Percentiles rank a stretch among this genome's conserved stretches.
These are phyloP conservation scores for Scaptomyza flava DNA, from an alignment of 2,888 invertebrate genomes.

Conservation along the genomic window DNA sequence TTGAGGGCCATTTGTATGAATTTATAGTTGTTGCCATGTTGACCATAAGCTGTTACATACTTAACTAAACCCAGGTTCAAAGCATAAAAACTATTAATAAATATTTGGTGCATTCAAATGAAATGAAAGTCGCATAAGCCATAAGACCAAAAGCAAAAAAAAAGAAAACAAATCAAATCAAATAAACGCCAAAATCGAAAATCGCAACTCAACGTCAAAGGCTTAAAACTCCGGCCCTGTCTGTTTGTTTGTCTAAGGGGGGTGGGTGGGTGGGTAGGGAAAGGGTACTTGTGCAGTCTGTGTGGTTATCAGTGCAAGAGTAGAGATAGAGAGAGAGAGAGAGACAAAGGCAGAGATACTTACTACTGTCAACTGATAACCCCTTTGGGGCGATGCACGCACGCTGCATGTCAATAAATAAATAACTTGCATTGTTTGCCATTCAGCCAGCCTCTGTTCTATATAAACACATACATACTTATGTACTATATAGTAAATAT, in stretches of 20 bases:
- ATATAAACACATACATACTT: slow-evolving; percentile 29
- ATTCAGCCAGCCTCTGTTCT: slow-evolving; percentile 24
- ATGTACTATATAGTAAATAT: neutral
- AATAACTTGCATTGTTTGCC: slow-evolving; percentile 73
- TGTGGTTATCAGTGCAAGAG: slow-evolving; percentile 65
- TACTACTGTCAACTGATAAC: slow-evolving; percentile 70
- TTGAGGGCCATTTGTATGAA: slow-evolving; percentile 10
- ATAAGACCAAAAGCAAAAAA: slow-evolving; percentile 25
- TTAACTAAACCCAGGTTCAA: slow-evolving; percentile 58
- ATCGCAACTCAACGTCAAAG: slow-evolving; percentile 51
- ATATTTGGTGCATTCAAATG: slow-evolving; percentile 54
- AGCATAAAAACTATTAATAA: slow-evolving; percentile 37
- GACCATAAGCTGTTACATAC: slow-evolving; percentile 56
- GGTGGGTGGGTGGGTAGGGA: neutral
- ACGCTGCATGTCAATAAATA: slow-evolving; percentile 68
- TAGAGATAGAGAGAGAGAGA: slow-evolving; percentile 4
- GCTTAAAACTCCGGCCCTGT: slow-evolving; percentile 45
- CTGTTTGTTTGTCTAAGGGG: slow-evolving; percentile 14
- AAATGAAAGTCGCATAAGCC: slow-evolving; percentile 61
- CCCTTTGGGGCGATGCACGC: slow-evolving; percentile 53
- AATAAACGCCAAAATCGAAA: slow-evolving; percentile 44
- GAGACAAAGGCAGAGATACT: slow-evolving; percentile 37
- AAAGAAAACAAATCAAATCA: slow-evolving; percentile 34
- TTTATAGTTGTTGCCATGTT: slow-evolving; percentile 3
- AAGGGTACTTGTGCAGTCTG: neutral